Percentiles rank a stretch among this genome's conserved stretches.
Conservation (phyloP, 2,888 invertebrate species). For the Andrena bucephala region DNA sequence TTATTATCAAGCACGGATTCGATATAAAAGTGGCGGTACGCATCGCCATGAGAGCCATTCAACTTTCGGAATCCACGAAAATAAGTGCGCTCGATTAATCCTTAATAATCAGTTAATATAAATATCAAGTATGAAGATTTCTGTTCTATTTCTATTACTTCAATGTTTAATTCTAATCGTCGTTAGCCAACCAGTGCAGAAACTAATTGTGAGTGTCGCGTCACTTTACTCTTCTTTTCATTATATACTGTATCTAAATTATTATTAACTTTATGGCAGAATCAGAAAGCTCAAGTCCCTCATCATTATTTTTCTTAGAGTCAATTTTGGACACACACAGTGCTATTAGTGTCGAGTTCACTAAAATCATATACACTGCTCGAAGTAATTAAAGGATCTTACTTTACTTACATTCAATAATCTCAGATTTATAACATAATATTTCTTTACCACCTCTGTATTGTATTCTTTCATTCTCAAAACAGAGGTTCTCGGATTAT, state of each 20-base stretch:
- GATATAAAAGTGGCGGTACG: constrained; percentile 56
- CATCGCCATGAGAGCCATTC: constrained; percentile 20
- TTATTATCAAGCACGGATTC: constrained; percentile 59
- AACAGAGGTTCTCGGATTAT: background rate
- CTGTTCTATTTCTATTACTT: constrained; percentile 14
- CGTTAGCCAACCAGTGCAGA: constrained; percentile 37
- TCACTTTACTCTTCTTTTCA: background rate
- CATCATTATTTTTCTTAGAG: no score
- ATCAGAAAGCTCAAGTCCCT: background rate
- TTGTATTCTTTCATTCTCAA: background rate
- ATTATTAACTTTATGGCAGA: background rate
- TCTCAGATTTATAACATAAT: background rate
- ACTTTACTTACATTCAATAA: constrained; percentile 1
- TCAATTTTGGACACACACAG: no score
- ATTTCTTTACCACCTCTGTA: background rate
- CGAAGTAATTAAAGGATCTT: background rate
- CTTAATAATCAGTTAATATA: constrained; percentile 16
- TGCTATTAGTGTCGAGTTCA: no score
- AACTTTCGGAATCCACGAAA: constrained; percentile 33
- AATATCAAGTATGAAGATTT: constrained; percentile 26
- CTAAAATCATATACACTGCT: background rate
- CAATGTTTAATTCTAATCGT: constrained; percentile 1
- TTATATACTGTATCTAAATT: background rate
- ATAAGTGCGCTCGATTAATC: background rate
- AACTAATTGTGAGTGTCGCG: constrained; percentile 35